Base-by-base conservation (phyloP, 2,888 invertebrate genomes). In the Gortyna flavago region DNA sequence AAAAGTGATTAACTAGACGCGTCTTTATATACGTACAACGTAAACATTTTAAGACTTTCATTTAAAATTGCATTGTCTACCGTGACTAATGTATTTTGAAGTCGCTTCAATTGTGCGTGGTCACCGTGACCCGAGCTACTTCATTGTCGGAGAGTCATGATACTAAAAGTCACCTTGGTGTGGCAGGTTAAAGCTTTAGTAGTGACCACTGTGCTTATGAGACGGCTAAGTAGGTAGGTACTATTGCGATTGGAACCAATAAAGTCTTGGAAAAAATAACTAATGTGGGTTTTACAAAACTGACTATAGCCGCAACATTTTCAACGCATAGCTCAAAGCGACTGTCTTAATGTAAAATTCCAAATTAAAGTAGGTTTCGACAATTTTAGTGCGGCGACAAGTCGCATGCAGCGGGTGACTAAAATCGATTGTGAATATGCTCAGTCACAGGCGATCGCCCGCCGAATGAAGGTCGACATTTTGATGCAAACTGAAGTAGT, bases 381-480 rank as follows among this genome's bases (percentile, higher is more conserved):
- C 2, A 51, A 21, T 51, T 21, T 0, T 0, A 21, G 51, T 8
- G 21, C 2, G 51, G 21, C 8, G 21, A 21, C n/a, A n/a, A n/a
- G n/a, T n/a, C n/a, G 7, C 48, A 48, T 41, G 41, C 13, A 5
- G 13, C 16, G 5, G 16, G 16, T 44, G 16, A 44, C 16, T 44
- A 44, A 44, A 44, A 44, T 51, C 21, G 48, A 81, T 80, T 78
- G 70, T 84, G 80, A 85, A 85, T 84, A 80, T 68, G 72, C 79
- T 84, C 82, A 86, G 85, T 80, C 84, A 76, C 81, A 85, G 85
- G 81, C 83, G 72, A 82, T 70, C 72, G 21, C 64, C 72, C 64
- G 44, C 64, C 64, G 62, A n/a, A 9, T 54, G 54, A 54, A 54
- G 54, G 54, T 11, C 54, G 11, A 54, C 11, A 54, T n/a, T 54